These are phyloP conservation scores for Leucoma salicis DNA, from an alignment of 2,888 invertebrate genomes.

Conservation along the genomic window DNA sequence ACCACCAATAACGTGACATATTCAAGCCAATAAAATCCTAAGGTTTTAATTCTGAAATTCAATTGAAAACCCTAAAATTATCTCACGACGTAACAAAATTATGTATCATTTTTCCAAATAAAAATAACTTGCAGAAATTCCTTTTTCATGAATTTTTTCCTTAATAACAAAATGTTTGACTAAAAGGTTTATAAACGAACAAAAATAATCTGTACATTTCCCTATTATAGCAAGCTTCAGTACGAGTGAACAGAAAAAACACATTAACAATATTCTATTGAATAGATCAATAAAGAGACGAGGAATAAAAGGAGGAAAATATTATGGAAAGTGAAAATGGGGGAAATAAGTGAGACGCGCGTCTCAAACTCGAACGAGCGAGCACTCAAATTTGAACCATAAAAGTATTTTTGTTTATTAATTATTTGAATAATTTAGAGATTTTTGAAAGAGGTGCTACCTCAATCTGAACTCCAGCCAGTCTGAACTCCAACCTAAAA, in stretches of 20 bases:
- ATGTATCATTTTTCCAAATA: not conserved
- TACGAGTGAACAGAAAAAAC: slow-evolving; percentile 37
- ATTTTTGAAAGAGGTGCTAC: too few relatives aligned
- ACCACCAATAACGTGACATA: too few relatives aligned
- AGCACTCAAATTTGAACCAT: not conserved
- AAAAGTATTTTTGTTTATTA: slow-evolving; percentile 17
- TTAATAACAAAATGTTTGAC: slow-evolving; percentile 28
- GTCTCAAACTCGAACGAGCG: too few relatives aligned
- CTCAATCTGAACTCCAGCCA: too few relatives aligned
- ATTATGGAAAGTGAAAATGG: slow-evolving; percentile 37
- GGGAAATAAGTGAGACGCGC: slow-evolving; percentile 40
- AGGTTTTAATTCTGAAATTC: too few relatives aligned
- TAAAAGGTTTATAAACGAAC: slow-evolving; percentile 24
- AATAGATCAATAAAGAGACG: slow-evolving; percentile 57
- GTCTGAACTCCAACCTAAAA: too few relatives aligned
- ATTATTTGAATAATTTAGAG: too few relatives aligned
- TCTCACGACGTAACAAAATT: not conserved
- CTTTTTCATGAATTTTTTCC: slow-evolving; percentile 11
- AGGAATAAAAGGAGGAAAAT: slow-evolving; percentile 24
- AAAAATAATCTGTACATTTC: slow-evolving; percentile 39
- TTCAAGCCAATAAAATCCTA: too few relatives aligned
- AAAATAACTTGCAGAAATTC: not conserved
- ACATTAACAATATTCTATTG: slow-evolving; percentile 57
- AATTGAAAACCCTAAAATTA: not conserved
- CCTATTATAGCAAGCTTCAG: slow-evolving; percentile 36